A percentile compares a stretch with the other conserved stretches of the same genome.
phyloP scores from a whole-genome alignment of 2,113 vertebrate species.

The Solenodon paradoxus region DNA sequence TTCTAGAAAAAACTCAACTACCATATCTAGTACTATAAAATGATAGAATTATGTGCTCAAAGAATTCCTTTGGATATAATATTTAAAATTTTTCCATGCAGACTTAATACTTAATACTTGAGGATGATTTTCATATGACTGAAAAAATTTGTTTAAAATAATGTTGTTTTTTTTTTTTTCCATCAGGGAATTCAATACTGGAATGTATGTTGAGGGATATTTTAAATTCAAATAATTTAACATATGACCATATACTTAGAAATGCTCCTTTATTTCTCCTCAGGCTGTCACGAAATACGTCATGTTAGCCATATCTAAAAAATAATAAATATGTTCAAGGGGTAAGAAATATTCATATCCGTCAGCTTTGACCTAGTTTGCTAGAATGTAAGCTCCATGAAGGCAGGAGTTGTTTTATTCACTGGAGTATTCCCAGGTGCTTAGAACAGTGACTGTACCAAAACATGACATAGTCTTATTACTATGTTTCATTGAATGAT shows the following conservation, averaged over 20 bases:
- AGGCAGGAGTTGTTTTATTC: background rate
- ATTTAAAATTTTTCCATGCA: background rate
- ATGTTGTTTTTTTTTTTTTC: background rate
- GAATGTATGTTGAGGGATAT: background rate
- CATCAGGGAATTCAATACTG: background rate
- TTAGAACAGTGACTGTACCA: background rate
- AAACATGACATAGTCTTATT: background rate
- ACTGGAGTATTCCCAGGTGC: background rate
- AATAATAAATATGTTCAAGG: background rate
- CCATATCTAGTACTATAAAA: background rate
- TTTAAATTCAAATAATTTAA: conserved; percentile 31
- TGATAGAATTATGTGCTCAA: background rate
- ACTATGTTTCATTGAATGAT: background rate
- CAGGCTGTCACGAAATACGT: background rate
- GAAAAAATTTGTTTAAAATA: conserved; percentile 32
- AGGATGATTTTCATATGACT: background rate
- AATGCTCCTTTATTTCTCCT: background rate
- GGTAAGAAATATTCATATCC: background rate
- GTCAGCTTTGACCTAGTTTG: background rate
- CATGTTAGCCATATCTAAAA: background rate
- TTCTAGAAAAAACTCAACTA: background rate
- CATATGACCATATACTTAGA: background rate
- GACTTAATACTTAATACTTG: background rate
- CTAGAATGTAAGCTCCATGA: background rate
- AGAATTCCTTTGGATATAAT: conserved; percentile 18